A percentile compares a stretch with the other conserved stretches of the same genome.
These are phyloP conservation scores for Lordiphosa fenestrarum DNA, from an alignment of 2,888 invertebrate species.

Conservation along the genomic window DNA sequence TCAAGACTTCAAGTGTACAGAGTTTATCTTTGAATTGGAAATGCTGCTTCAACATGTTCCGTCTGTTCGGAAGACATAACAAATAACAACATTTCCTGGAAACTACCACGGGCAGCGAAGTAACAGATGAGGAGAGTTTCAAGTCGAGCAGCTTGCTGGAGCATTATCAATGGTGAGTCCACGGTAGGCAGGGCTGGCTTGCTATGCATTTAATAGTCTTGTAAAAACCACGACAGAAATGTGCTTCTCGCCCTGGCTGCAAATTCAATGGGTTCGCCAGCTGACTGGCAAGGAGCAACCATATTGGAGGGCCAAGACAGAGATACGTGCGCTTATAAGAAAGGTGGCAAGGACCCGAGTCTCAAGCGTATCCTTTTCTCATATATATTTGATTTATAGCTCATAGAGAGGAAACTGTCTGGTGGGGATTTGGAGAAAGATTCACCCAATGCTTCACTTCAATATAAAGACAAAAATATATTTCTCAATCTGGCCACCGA, in stretches of 20 bases:
- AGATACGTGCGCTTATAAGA: conserved; percentile 64
- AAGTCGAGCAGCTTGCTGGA: conserved; percentile 54
- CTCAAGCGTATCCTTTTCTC: background rate
- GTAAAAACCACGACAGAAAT: conserved; percentile 74
- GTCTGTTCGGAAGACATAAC: no score
- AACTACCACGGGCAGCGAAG: conserved; percentile 72
- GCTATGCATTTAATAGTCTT: conserved; percentile 47
- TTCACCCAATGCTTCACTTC: background rate
- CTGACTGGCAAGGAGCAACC: conserved; percentile 54
- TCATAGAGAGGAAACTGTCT: conserved; percentile 58
- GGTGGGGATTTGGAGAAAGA: conserved; percentile 27
- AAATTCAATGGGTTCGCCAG: conserved; percentile 44
- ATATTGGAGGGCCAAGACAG: conserved; percentile 58
- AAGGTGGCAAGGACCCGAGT: conserved; percentile 44
- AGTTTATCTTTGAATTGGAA: no score
- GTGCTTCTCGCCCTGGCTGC: conserved; percentile 76
- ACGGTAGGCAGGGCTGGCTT: background rate
- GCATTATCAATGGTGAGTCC: conserved; percentile 70
- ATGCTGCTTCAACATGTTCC: no score
- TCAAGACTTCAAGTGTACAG: no score
- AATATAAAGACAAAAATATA: conserved; percentile 44
- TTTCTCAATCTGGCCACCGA: conserved; percentile 72
- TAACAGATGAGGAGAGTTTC: conserved; percentile 33
- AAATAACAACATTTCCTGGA: no score
- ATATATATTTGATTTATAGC: conserved; percentile 23